Evolutionary conservation across 2,113 vertebrate species (phyloP).

Genomic region (Xyrauchen texanus): DNA sequence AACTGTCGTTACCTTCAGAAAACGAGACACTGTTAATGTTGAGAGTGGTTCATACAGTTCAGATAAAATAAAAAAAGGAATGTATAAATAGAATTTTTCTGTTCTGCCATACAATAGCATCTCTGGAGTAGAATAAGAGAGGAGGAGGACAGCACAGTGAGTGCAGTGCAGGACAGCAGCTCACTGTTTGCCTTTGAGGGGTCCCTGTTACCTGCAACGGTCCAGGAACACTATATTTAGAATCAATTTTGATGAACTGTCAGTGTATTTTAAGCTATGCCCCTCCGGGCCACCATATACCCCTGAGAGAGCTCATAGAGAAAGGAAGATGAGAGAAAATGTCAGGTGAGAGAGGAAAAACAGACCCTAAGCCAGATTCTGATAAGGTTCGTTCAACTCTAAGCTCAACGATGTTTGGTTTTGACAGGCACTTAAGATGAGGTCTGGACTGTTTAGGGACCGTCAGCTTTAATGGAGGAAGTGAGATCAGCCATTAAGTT

Average conservation of each 20-base stretch:
- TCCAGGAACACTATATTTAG: slow-evolving; percentile 65
- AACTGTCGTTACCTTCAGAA: no score
- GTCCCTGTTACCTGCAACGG: slow-evolving; percentile 67
- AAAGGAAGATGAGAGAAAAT: slow-evolving; percentile 25
- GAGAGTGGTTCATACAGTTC: no score
- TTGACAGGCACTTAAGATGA: slow-evolving; percentile 34
- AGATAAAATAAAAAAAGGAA: no score
- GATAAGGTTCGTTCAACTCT: slow-evolving; percentile 13
- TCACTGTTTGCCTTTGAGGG: slow-evolving; percentile 63
- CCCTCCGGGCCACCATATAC: slow-evolving; percentile 47
- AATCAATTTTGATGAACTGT: slow-evolving; percentile 49
- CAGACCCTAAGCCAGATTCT: slow-evolving; percentile 25
- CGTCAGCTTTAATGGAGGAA: slow-evolving; percentile 29
- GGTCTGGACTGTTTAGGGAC: slow-evolving; percentile 24
- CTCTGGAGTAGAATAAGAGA: not conserved
- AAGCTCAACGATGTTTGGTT: not conserved
- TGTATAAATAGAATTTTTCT: no score
- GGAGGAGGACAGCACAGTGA: not conserved
- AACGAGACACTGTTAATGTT: no score
- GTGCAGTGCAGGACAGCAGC: slow-evolving; percentile 15
- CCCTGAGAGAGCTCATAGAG: slow-evolving; percentile 51
- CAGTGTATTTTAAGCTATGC: slow-evolving; percentile 58
- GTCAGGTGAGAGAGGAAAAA: slow-evolving; percentile 21
- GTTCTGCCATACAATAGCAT: not conserved
- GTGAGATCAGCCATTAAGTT: slow-evolving; percentile 28